Conservation (phyloP, 2,888 invertebrate genomes). For the Itoplectis maculator region DNA sequence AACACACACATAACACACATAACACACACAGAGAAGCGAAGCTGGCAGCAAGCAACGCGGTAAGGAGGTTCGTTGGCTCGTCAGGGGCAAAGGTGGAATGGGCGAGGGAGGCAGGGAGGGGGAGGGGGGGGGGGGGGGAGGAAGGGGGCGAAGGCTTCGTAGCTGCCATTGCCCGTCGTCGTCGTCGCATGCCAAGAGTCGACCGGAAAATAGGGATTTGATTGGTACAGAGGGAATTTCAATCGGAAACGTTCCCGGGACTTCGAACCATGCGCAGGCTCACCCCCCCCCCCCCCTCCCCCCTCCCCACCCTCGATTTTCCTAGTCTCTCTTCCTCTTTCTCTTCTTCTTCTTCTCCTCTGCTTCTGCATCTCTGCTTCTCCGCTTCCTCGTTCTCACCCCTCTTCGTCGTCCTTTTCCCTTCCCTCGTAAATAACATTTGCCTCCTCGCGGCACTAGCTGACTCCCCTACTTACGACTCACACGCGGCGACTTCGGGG, state of each 20-base stretch:
- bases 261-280: constrained; percentile 22
- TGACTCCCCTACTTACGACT: constrained; percentile 7
- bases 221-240: constrained; percentile 82
- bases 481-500: background rate
- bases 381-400: constrained; percentile 26
- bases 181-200: constrained; percentile 75
- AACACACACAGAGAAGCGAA: background rate
- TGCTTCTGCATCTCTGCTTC: constrained; percentile 21
- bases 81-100: background rate
- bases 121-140: no score
- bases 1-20: no score
- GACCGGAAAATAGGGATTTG: constrained; percentile 81
- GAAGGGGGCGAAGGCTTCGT: constrained; percentile 54
- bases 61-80: no score
- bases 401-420: constrained; percentile 49
- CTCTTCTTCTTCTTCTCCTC: constrained; percentile 25
- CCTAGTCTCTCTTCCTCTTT: no score
- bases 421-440: constrained; percentile 81
- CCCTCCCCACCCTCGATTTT: constrained; percentile 17
- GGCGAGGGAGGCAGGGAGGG: no score
- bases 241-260: constrained; percentile 74
- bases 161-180: constrained; percentile 60
- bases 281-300: constrained; percentile 40
- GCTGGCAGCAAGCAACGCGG: no score
- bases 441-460: constrained; percentile 48